These are phyloP conservation scores for Ispidina picta DNA, from an alignment of 2,797 vertebrate species.

Conservation along the genomic window DNA sequence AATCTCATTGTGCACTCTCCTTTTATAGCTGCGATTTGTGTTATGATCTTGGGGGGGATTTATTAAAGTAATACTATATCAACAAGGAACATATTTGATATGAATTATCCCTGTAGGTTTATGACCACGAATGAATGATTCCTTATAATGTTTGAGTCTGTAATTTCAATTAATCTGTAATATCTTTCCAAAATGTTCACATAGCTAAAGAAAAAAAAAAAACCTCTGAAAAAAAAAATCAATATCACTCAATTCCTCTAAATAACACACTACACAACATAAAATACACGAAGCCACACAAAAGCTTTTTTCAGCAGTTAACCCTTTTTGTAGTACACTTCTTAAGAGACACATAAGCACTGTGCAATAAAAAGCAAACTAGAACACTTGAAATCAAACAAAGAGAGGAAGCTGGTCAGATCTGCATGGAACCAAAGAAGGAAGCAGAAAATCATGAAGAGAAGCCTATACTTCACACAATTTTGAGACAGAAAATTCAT, in stretches of 20 bases:
- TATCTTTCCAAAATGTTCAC: constrained; percentile 38
- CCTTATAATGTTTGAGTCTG: constrained; percentile 30
- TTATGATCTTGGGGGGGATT: not conserved
- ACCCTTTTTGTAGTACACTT: constrained; percentile 29
- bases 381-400: constrained; percentile 32
- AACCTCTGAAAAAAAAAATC: not conserved
- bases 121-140: constrained; percentile 30
- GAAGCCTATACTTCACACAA: not conserved
- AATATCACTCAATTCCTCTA: constrained; percentile 13
- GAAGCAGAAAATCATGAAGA: constrained; percentile 1
- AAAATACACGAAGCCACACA: constrained; percentile 17
- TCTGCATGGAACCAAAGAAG: not conserved
- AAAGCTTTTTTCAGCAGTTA: constrained; percentile 49
- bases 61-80: constrained; percentile 15
- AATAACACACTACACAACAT: constrained; percentile 43
- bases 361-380: constrained; percentile 44
- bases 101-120: constrained; percentile 41
- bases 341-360: constrained; percentile 27
- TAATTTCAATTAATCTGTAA: constrained; percentile 55
- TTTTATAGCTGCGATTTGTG: constrained; percentile 27
- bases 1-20: not conserved
- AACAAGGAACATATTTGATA: constrained; percentile 24
- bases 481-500: not conserved
- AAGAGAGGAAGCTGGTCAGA: constrained; percentile 23
- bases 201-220: not conserved